A percentile compares a stretch with the other conserved stretches of the same genome.
Conservation (phyloP, 2,888 invertebrate species). For the Clostera curtula region DNA sequence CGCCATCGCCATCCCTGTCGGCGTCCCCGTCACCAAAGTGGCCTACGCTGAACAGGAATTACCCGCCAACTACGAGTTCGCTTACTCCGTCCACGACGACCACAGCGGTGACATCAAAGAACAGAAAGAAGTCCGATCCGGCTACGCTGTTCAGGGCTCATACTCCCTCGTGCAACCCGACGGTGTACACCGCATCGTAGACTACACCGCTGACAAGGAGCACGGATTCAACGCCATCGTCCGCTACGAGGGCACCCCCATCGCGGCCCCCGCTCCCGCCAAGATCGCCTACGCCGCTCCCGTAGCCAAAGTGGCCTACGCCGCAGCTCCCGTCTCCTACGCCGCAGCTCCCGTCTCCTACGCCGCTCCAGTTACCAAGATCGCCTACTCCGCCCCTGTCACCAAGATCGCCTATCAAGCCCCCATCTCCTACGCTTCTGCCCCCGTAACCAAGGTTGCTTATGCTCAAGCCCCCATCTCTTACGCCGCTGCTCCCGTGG, state of each 20-base stretch:
- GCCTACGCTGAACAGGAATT: conserved; percentile 49
- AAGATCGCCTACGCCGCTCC: conserved; percentile 20
- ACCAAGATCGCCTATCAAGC: conserved; percentile 28
- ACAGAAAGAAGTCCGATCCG: conserved; percentile 58
- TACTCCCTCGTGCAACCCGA: conserved; percentile 68
- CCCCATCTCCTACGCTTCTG: conserved; percentile 22
- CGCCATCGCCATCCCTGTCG: conserved; percentile 38
- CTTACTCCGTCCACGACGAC: conserved; percentile 59
- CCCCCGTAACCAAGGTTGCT: conserved; percentile 22
- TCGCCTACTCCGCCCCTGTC: conserved; percentile 31
- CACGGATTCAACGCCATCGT: conserved; percentile 66
- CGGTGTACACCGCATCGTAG: conserved; percentile 60
- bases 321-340: conserved; percentile 21
- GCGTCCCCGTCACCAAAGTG: conserved; percentile 36
- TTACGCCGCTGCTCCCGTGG: conserved; percentile 24
- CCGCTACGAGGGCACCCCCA: conserved; percentile 56
- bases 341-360: conserved; percentile 20
- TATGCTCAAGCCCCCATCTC: conserved; percentile 24
- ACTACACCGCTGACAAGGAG: conserved; percentile 58
- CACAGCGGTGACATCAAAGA: conserved; percentile 65
- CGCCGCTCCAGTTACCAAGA: conserved; percentile 25
- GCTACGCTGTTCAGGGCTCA: conserved; percentile 59
- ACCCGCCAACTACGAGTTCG: conserved; percentile 59
- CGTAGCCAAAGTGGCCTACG: conserved; percentile 25
- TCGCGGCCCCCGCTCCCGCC: conserved; percentile 27